Base-by-base conservation (phyloP, 2,888 invertebrate species). In the Apamea sordens region DNA sequence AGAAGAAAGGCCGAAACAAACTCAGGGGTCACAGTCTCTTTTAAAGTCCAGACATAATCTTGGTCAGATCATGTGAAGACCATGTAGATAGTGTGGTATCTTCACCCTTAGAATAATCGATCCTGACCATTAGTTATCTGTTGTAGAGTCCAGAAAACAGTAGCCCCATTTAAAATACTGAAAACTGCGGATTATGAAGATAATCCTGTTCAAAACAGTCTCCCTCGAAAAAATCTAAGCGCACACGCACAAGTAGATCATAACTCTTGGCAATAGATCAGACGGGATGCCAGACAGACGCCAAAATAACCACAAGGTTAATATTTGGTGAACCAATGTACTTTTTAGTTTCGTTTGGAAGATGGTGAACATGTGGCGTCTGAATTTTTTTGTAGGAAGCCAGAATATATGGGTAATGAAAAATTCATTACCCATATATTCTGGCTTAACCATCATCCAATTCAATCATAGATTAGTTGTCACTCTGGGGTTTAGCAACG, bases 261-360 rank as follows among this genome's bases (percentile, higher is more conserved):
- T 85, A 82, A 59, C 61, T 18, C 32, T 89, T 90, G 90, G 90
- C 90, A 90, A 59, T 61, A 24, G 44, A 88, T 88, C 90, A 90
- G 90, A 90, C 90, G 85, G 85, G 86, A 88, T 83, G 84, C 88
- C 84, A 90, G 90, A 90, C 90, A 44, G 47, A 13, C 4, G 50
- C 83, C 18, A 78, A 90, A 89, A 89, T 86, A 88, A 70, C 71
- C n/a, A n/a, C 84, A 73, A 84, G 76, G 77, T 84, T 77, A 70
- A 13, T 13, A 63, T 71, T 77, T 67, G 83, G 50, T 68, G 67
- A 80, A 64, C 59, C n/a, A 21, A 41, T 64, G 64, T 73, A 36
- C 56, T 71, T 86, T 83, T 77, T 67, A 78, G 67, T 72, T 74
- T 73, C 36, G 11, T 70, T 65, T 44, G 13, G 36, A 72, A 61